phyloP scores from a whole-genome alignment of 2,797 vertebrate genomes.

The Lagothrix lagotricha region DNA sequence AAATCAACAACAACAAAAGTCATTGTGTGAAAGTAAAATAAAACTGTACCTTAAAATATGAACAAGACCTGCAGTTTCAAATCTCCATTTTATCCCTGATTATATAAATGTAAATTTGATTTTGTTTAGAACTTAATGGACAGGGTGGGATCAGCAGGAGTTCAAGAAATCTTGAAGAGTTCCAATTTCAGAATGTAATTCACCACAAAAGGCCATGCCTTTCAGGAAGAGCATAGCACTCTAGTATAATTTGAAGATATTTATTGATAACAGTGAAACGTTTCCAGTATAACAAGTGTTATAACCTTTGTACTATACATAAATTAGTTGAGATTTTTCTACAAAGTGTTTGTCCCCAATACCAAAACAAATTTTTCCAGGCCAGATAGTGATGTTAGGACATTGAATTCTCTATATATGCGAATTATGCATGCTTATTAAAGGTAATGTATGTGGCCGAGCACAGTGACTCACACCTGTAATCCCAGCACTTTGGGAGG shows the following conservation, averaged over 20 bases:
- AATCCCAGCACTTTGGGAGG: neutral
- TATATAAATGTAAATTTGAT: slow-evolving; percentile 2
- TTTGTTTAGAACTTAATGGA: neutral
- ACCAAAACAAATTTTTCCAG: neutral
- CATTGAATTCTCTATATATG: neutral
- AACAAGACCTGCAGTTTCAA: neutral
- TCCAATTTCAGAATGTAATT: slow-evolving; percentile 54
- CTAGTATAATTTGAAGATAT: slow-evolving; percentile 22
- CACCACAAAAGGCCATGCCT: neutral
- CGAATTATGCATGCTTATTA: neutral
- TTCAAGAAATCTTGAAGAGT: slow-evolving; percentile 49
- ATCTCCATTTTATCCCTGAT: neutral
- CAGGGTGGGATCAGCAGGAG: slow-evolving; percentile 26
- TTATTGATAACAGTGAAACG: slow-evolving; percentile 39
- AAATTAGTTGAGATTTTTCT: neutral
- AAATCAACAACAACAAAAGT: neutral
- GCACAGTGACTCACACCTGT: neutral
- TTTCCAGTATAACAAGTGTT: neutral
- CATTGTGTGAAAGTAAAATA: neutral
- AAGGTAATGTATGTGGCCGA: neutral
- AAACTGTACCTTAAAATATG: neutral
- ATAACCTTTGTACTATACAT: slow-evolving; percentile 37
- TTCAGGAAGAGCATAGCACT: neutral
- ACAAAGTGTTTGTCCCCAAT: rapidly evolving
- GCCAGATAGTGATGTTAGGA: neutral